These are phyloP conservation scores for Peromyscus melanophrys DNA, from an alignment of 2,797 vertebrate species.

Conservation along the genomic window DNA sequence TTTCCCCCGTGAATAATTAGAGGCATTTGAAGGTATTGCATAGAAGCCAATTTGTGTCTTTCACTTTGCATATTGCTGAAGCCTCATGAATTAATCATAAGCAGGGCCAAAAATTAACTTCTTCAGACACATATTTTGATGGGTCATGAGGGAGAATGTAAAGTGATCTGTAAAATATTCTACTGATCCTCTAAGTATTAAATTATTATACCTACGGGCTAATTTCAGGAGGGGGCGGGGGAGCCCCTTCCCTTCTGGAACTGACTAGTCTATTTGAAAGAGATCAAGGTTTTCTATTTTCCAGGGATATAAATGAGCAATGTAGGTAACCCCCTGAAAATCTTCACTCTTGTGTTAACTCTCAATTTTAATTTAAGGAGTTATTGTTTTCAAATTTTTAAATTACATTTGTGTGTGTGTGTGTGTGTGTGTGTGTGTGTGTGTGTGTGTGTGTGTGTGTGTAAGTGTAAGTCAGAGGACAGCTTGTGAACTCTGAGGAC, in stretches of 20 bases:
- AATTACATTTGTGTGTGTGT: conserved; percentile 13
- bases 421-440: no score
- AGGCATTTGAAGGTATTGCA: conserved; percentile 91
- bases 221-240: conserved; percentile 83
- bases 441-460: not conserved
- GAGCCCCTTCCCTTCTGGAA: conserved; percentile 72
- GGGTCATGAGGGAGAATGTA: conserved; percentile 92
- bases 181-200: conserved; percentile 91
- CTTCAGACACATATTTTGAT: conserved; percentile 92
- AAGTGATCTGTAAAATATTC: conserved; percentile 93
- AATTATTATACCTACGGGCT: conserved; percentile 91
- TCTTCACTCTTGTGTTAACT: conserved; percentile 67
- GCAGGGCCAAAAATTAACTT: conserved; percentile 91
- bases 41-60: conserved; percentile 93
- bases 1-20: conserved; percentile 93
- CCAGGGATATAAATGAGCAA: conserved; percentile 64
- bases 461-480: not conserved
- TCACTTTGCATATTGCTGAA: conserved; percentile 93
- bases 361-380: conserved; percentile 76
- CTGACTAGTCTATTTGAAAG: conserved; percentile 78
- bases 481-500: not conserved
- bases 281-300: conserved; percentile 75
- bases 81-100: conserved; percentile 92
- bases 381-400: conserved; percentile 48
- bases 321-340: conserved; percentile 79